Evolutionary conservation across 1,140 invertebrate genomes (phyloP).

Genomic region (Heliconius congener): DNA sequence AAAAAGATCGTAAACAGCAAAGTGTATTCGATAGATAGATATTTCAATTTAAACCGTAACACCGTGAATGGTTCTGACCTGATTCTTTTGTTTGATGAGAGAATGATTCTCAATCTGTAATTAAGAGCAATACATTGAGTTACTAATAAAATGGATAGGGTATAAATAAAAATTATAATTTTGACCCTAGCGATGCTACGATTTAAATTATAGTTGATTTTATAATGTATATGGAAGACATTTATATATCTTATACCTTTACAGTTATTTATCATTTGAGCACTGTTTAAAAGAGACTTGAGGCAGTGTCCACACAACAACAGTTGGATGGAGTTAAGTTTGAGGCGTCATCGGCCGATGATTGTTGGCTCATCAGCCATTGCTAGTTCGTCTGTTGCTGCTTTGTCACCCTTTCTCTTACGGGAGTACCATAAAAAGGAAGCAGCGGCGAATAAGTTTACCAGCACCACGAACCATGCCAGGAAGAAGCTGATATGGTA

Average conservation of each 20-base stretch:
- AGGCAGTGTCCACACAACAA: slow-evolving; percentile 52
- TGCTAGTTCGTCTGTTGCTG: slow-evolving; percentile 88
- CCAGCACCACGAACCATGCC: slow-evolving; percentile 89
- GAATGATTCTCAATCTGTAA: background rate
- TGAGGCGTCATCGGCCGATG: slow-evolving; percentile 86
- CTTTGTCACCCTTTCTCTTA: slow-evolving; percentile 91
- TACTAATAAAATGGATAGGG: background rate
- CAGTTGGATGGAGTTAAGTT: slow-evolving; percentile 41
- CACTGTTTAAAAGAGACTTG: slow-evolving; percentile 73
- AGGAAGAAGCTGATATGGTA: slow-evolving; percentile 90
- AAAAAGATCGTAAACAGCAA: slow-evolving; percentile 35
- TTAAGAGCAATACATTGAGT: background rate
- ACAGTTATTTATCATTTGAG: slow-evolving; percentile 76
- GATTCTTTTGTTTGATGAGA: background rate
- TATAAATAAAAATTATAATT: background rate
- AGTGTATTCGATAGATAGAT: background rate
- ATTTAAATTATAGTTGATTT: slow-evolving; percentile 20
- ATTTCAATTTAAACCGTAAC: background rate
- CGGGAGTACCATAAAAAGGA: slow-evolving; percentile 90
- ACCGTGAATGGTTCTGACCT: slow-evolving; percentile 7
- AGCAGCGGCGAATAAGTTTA: slow-evolving; percentile 86
- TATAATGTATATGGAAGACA: slow-evolving; percentile 63
- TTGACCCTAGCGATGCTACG: background rate
- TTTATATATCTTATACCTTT: slow-evolving; percentile 38
- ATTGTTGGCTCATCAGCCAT: slow-evolving; percentile 92